Evolutionary conservation across 2,113 vertebrate genomes (phyloP).

Genomic region (Nematolebias whitei): DNA sequence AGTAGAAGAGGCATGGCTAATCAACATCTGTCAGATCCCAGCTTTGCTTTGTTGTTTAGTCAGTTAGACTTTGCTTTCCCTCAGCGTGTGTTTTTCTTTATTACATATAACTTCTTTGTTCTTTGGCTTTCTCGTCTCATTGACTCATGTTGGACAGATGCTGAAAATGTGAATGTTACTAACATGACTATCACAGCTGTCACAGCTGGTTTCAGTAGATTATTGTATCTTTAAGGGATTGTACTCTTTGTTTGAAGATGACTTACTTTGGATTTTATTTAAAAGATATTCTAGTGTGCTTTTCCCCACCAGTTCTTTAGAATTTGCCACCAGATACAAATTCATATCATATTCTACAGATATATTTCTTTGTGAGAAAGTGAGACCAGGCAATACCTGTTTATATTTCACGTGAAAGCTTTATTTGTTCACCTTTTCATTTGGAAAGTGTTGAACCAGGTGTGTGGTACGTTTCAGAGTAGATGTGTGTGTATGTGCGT

Average conservation of each 20-base stretch:
- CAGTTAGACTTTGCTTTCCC: slow-evolving; percentile 45
- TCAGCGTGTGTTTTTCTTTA: slow-evolving; percentile 22
- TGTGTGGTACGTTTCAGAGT: slow-evolving; percentile 29
- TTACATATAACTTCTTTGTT: slow-evolving; percentile 12
- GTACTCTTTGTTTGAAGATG: slow-evolving; percentile 11
- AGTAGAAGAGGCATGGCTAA: slow-evolving; percentile 81
- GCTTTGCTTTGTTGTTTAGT: slow-evolving; percentile 62
- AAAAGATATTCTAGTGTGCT: background rate
- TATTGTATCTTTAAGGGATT: slow-evolving; percentile 7
- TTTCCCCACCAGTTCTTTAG: slow-evolving; percentile 12
- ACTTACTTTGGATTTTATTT: slow-evolving; percentile 25
- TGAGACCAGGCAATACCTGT: slow-evolving; percentile 7
- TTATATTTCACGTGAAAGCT: slow-evolving; percentile 33
- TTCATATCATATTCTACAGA: slow-evolving; percentile 7
- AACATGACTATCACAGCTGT: slow-evolving; percentile 7
- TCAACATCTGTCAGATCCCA: slow-evolving; percentile 71
- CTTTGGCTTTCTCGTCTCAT: slow-evolving; percentile 26
- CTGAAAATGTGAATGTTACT: slow-evolving; percentile 28
- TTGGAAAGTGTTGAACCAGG: slow-evolving; percentile 5
- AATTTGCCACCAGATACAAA: slow-evolving; percentile 1
- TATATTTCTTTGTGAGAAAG: slow-evolving; percentile 18
- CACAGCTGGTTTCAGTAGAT: slow-evolving; percentile 4
- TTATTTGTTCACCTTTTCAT: slow-evolving; percentile 33
- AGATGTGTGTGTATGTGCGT: slow-evolving; percentile 3
- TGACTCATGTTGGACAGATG: slow-evolving; percentile 33